Percentiles rank a stretch among this genome's conserved stretches.
phyloP scores from a whole-genome alignment of 2,113 vertebrate genomes.

The Calyptommatus sinebrachiatus region DNA sequence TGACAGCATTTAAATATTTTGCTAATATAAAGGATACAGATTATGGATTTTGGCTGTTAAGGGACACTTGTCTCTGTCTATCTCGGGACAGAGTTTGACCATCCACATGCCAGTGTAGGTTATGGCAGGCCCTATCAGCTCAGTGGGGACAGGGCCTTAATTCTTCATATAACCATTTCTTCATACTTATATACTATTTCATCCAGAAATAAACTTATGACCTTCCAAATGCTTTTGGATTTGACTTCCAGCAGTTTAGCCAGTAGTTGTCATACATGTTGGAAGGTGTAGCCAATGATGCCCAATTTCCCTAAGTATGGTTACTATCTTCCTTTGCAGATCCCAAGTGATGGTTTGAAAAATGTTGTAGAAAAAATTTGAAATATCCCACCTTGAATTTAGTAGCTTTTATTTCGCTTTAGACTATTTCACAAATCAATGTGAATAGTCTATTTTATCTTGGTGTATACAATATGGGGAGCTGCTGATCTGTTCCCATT shows the following conservation, averaged over 20 bases:
- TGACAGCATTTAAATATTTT: too few relatives aligned
- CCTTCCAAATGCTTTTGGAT: neutral
- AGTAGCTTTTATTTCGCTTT: neutral
- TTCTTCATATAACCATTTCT: too few relatives aligned
- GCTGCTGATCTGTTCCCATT: neutral
- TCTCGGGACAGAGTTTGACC: too few relatives aligned
- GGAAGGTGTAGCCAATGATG: neutral
- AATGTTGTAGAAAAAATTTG: neutral
- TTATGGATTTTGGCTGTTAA: too few relatives aligned
- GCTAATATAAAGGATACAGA: too few relatives aligned
- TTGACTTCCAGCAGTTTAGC: neutral
- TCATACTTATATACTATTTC: too few relatives aligned
- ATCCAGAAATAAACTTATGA: neutral
- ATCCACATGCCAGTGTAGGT: too few relatives aligned
- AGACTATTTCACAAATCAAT: neutral
- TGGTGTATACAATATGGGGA: neutral
- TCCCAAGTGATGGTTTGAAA: neutral
- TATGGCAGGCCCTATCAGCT: too few relatives aligned
- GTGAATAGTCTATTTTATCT: neutral
- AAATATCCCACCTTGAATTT: neutral
- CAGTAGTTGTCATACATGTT: neutral
- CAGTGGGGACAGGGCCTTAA: too few relatives aligned
- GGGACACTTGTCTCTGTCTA: too few relatives aligned
- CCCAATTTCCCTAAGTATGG: neutral
- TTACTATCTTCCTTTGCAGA: neutral